phyloP scores from a whole-genome alignment of 2,113 vertebrate genomes.

The Oreochromis spilurus region DNA sequence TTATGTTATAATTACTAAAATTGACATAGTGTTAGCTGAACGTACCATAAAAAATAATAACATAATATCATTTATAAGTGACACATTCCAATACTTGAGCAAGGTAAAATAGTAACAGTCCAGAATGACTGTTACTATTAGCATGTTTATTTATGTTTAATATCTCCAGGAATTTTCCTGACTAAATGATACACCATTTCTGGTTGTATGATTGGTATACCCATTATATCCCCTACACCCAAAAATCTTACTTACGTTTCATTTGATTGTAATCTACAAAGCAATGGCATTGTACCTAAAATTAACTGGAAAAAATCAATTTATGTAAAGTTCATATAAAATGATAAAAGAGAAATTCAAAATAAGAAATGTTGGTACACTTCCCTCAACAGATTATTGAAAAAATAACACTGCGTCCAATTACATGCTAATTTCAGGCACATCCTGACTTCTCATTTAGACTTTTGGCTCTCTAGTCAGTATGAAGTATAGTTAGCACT shows the following conservation, averaged over 20 bases:
- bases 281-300: background rate
- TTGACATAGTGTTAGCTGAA: background rate
- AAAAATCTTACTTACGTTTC: background rate
- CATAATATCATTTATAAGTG: background rate
- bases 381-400: background rate
- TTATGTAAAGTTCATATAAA: background rate
- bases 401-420: background rate
- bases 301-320: background rate
- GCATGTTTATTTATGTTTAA: background rate
- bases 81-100: no score
- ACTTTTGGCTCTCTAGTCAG: background rate
- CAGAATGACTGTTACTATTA: background rate
- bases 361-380: background rate
- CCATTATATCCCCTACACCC: background rate
- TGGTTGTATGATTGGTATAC: background rate
- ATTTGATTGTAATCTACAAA: background rate
- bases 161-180: background rate
- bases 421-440: rapidly evolving
- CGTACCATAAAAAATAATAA: background rate
- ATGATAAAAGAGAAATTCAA: background rate
- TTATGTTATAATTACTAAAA: background rate
- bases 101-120: background rate
- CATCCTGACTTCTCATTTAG: background rate
- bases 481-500: background rate
- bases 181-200: background rate